Conservation (phyloP, 2,797 vertebrate species). For the Fundulus diaphanus region DNA sequence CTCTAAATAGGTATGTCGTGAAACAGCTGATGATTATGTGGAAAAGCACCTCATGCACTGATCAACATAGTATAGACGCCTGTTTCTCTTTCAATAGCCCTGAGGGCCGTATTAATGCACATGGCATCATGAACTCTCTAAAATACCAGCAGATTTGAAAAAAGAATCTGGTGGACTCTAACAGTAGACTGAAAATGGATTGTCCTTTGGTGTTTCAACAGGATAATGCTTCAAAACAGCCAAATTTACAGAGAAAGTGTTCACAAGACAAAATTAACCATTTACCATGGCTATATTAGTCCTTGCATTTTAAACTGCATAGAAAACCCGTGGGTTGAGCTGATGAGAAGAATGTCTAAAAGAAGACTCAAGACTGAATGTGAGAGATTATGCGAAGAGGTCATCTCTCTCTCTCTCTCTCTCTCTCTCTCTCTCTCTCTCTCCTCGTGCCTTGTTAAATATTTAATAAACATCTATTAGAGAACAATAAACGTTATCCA, state of each 20-base stretch:
- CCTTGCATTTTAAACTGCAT: not conserved
- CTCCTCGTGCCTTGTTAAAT: not conserved
- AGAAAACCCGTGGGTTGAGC: not conserved
- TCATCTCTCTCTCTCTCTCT: not conserved
- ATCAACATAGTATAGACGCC: not conserved
- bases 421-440: not conserved
- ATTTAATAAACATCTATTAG: no score
- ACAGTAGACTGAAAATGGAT: not conserved
- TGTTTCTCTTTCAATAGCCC: not conserved
- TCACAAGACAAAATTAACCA: not conserved
- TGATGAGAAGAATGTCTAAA: not conserved
- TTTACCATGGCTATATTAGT: not conserved
- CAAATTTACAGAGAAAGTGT: not conserved
- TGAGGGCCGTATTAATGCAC: not conserved
- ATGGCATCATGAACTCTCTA: not conserved
- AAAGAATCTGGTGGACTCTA: not conserved
- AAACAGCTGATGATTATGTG: not conserved
- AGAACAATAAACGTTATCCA: not conserved
- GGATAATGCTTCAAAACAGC: not conserved
- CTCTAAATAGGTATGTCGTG: not conserved
- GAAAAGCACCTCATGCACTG: not conserved
- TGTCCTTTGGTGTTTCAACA: not conserved
- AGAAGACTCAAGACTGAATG: not conserved
- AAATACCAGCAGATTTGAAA: not conserved
- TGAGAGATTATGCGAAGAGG: not conserved